Base-by-base conservation (phyloP, 2,888 invertebrate genomes). In the Bembecia ichneumoniformis region DNA sequence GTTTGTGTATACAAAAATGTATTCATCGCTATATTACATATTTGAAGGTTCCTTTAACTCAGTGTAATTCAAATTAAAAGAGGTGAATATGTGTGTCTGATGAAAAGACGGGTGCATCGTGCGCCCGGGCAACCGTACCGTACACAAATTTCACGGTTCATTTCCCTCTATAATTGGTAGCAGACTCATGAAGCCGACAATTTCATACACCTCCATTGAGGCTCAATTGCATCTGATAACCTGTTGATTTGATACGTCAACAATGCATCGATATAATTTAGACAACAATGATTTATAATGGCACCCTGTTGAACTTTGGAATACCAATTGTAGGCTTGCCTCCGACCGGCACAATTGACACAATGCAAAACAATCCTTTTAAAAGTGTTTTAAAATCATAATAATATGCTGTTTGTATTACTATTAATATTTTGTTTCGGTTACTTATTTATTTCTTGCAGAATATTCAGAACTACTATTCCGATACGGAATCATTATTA, bases 121-220 rank as follows among this genome's bases (percentile, higher is more conserved):
- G 28, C 28, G 9, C 28, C 28, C 28, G 28, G 28, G 28, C 28
- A 28, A 28, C 28, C 28, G 28, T 14, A 40, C 40, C 14, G 40
- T 40, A 13, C 11, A 40, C 40, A 65, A 58, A 82, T 82, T 84
- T 77, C 75, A 71, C 77, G 78, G 73, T 65, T 76, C 71, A 66
- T 64, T 77, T 77, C 70, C 54, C 62, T 49, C 71, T 55, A 63
- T 83, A 82, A 84, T 82, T 78, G 70, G 66, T 52, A 58, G 57
- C 56, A 58, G 60, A 61, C 60, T 67, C 60, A 66, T 59, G 58
- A 58, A 65, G 60, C 61, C 62, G 62, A 66, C 66, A 63, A 63
- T 71, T 68, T 64, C 58, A 62, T 68, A 70, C 64, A 63, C 60
- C 59, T 58, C 60, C 55, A 58, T 65, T 62, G 58, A 61, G 50